Base-by-base conservation (phyloP, 2,113 vertebrate genomes). In the Spea multiplicata region DNA sequence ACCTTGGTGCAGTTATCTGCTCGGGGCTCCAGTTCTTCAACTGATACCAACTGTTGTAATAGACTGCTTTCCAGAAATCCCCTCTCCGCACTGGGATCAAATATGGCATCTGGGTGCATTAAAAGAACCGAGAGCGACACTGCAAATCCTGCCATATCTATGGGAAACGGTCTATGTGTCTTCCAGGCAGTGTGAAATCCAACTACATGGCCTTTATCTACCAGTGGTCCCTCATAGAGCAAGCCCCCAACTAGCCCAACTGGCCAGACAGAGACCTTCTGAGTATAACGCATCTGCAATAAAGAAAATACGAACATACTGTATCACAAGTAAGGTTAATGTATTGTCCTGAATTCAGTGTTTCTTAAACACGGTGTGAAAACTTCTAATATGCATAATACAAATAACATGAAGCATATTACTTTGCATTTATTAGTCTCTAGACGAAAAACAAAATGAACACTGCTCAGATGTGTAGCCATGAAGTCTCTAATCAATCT, bases 91-190 rank as follows among this genome's bases (percentile, higher is more conserved):
- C 92, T 83, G 5, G 90, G 89, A 4, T 97, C 93, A 13, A 97
- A 97, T 30, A 83, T 87, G 52, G 95, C 92, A 9, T 90, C 88
- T 0, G 87, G 91, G 79, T 95, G 93, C 78, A 89, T 84, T 85
- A 95, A 77, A 4, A 97, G 87, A 81, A 94, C 85, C 48, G 86
- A 88, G 62, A 97, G 89, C 46, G 95, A 92, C 3, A 96, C 89
- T 0, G 96, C 94, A 1, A 97, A 97, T 46, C 95, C 94, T 0
- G 95, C 95, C 96, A 97, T 97, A 84, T 97, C 96, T 76, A 96
- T 83, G 0, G 96, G 95, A 84, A 97, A 97, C 44, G 95, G 95
- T 0, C 96, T 92, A 70, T 84, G 92, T 52, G 95, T 95, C 65
- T 94, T 93, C 95, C 96, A 97, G 8, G 95, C 95, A 0, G 95